Conservation (phyloP, 2,113 vertebrate genomes). For the Lontra canadensis region DNA sequence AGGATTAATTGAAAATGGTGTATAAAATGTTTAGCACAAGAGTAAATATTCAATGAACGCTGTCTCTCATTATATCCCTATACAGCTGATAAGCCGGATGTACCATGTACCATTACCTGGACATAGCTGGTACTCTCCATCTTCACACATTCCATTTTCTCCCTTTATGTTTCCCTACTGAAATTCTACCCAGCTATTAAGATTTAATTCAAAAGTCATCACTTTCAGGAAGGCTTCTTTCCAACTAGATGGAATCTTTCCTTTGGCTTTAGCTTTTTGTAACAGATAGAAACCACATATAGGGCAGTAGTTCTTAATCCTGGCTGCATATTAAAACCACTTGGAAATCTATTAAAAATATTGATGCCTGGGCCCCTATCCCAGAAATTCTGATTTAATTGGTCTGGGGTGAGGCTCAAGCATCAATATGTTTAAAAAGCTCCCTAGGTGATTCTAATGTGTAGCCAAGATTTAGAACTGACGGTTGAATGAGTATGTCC, state of each 20-base stretch:
- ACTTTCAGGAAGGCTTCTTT: conserved; percentile 8
- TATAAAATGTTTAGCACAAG: background rate
- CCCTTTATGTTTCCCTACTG: background rate
- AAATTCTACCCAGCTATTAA: conserved; percentile 28
- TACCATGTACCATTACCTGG: background rate
- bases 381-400: conserved; percentile 78
- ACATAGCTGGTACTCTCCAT: background rate
- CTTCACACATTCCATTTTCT: background rate
- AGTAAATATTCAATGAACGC: background rate
- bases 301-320: conserved; percentile 60
- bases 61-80: background rate
- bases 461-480: conserved; percentile 67
- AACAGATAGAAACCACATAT: conserved; percentile 56
- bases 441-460: conserved; percentile 63
- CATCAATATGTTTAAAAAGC: conserved; percentile 68
- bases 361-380: conserved; percentile 70
- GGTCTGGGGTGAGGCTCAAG: conserved; percentile 69
- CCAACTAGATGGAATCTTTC: conserved; percentile 40
- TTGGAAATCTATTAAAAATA: conserved; percentile 77
- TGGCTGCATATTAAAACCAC: conserved; percentile 68
- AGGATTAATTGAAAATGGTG: background rate
- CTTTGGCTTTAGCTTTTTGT: conserved; percentile 27
- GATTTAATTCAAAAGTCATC: conserved; percentile 52
- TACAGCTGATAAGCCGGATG: background rate
- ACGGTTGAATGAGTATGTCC: conserved; percentile 53